A percentile compares a stretch with the other conserved stretches of the same genome.
Evolutionary conservation across 2,797 vertebrate species (phyloP).

Genomic region (Amblyopsis hoosieri): DNA sequence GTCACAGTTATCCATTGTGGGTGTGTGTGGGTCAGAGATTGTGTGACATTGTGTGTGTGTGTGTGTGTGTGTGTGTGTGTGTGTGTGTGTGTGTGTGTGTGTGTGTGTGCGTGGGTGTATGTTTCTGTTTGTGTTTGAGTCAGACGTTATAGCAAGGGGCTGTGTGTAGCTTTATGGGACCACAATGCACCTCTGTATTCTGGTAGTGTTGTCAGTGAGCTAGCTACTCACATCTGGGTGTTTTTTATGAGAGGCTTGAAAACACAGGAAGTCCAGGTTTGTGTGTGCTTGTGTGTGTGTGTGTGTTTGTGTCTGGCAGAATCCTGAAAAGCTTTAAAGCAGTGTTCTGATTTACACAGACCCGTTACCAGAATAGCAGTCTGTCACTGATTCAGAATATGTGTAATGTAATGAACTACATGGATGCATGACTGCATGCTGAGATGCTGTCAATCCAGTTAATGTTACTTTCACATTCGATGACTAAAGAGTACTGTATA

Average conservation of each 20-base stretch:
- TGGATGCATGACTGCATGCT: slow-evolving; percentile 17
- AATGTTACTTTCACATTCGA: slow-evolving; percentile 21
- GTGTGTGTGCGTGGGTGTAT: slow-evolving; percentile 2
- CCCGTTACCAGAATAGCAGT: slow-evolving; percentile 40
- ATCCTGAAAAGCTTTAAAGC: slow-evolving; percentile 60
- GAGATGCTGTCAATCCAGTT: slow-evolving; percentile 17
- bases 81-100: slow-evolving; percentile 17
- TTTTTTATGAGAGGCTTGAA: slow-evolving; percentile 71
- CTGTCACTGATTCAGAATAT: slow-evolving; percentile 21
- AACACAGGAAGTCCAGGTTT: slow-evolving; percentile 70
- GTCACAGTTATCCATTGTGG: too few relatives aligned
- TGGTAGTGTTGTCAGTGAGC: slow-evolving; percentile 56
- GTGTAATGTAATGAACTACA: slow-evolving; percentile 14
- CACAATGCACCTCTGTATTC: slow-evolving; percentile 76
- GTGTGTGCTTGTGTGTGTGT: slow-evolving; percentile 23
- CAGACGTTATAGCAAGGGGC: slow-evolving; percentile 12
- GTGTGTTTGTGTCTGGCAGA: slow-evolving; percentile 42
- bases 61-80: not conserved
- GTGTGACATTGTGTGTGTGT: too few relatives aligned
- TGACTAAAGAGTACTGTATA: slow-evolving; percentile 8
- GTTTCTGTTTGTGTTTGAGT: not conserved
- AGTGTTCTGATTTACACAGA: slow-evolving; percentile 56
- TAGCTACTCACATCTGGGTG: slow-evolving; percentile 74
- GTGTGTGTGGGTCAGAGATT: too few relatives aligned
- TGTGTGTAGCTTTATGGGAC: slow-evolving; percentile 34